Percentiles rank a stretch among this genome's conserved stretches.
Conservation (phyloP, 2,888 invertebrate genomes). For the Drosophila setosimentum region DNA sequence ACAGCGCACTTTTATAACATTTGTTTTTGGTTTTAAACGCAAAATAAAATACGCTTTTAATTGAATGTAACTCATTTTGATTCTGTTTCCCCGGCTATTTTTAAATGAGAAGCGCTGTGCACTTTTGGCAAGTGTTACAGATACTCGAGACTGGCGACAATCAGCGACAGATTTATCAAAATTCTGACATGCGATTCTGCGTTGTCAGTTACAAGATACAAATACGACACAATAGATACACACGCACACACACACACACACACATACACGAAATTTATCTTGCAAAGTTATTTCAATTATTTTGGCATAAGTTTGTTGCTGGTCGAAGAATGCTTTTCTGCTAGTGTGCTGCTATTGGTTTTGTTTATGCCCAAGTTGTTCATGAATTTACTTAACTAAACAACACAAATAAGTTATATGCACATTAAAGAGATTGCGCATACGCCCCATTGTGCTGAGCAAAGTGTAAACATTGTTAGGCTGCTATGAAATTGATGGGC, state of each 20-base stretch:
- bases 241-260: conserved; percentile 15
- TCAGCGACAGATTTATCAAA: conserved; percentile 69
- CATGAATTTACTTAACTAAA: conserved; percentile 66
- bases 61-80: conserved; percentile 60
- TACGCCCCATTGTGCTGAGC: conserved; percentile 55
- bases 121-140: conserved; percentile 61
- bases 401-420: conserved; percentile 49
- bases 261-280: conserved; percentile 34
- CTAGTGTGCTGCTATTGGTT: conserved; percentile 31
- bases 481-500: conserved; percentile 40
- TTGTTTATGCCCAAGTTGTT: conserved; percentile 60
- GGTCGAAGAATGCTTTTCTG: conserved; percentile 43
- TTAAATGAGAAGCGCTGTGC: conserved; percentile 46
- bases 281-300: conserved; percentile 71
- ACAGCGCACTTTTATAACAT: conserved; percentile 44
- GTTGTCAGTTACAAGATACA: conserved; percentile 26
- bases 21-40: conserved; percentile 57
- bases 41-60: conserved; percentile 75
- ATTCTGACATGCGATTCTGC: conserved; percentile 69
- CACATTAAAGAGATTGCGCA: conserved; percentile 58
- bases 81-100: conserved; percentile 59
- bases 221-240: conserved; percentile 14
- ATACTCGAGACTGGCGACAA: conserved; percentile 52
- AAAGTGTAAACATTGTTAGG: conserved; percentile 52
- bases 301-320: conserved; percentile 53